Percentiles rank a stretch among this genome's conserved stretches.
Evolutionary conservation across 1,140 invertebrate genomes (phyloP).

Genomic region (Drosophila simulans): DNA sequence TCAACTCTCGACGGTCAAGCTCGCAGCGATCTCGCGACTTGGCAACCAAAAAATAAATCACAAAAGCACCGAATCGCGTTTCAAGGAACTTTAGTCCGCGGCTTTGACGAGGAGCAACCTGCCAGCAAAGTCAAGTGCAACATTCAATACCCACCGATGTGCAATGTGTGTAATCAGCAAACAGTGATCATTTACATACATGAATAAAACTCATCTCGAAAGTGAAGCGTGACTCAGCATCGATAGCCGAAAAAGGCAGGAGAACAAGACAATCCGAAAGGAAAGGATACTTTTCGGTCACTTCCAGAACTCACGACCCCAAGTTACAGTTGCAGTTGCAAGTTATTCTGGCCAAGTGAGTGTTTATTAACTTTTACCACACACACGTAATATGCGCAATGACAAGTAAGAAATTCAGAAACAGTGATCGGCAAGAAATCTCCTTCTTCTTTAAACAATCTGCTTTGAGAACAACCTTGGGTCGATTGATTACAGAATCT

Average conservation of each 20-base stretch:
- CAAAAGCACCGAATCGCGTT: slow-evolving; percentile 14
- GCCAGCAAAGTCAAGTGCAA: slow-evolving; percentile 35
- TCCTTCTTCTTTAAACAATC: slow-evolving; percentile 2
- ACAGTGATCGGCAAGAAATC: slow-evolving; percentile 43
- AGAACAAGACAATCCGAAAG: slow-evolving; percentile 33
- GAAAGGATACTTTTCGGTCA: slow-evolving; percentile 60
- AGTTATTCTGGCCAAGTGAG: slow-evolving; percentile 62
- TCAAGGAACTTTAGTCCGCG: slow-evolving; percentile 47
- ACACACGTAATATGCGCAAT: slow-evolving; percentile 24
- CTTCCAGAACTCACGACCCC: slow-evolving; percentile 18
- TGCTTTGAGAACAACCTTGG: slow-evolving; percentile 17
- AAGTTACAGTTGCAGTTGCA: slow-evolving; percentile 43
- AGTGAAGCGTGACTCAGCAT: slow-evolving; percentile 56
- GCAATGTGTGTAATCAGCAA: slow-evolving; percentile 59
- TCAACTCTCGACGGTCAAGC: slow-evolving; percentile 84
- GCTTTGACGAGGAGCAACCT: slow-evolving; percentile 40
- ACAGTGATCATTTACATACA: slow-evolving; percentile 62
- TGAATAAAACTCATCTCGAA: slow-evolving; percentile 60
- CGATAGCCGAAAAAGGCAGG: slow-evolving; percentile 24
- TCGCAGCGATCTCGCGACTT: slow-evolving; percentile 71
- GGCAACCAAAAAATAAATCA: slow-evolving; percentile 19
- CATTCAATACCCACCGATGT: slow-evolving; percentile 40
- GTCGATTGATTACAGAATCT: slow-evolving; percentile 10
- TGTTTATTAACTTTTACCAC: slow-evolving; percentile 51
- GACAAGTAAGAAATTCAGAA: slow-evolving; percentile 46